A percentile compares a stretch with the other conserved stretches of the same genome.
Evolutionary conservation across 2,113 vertebrate species (phyloP).

Genomic region (Cathartes aura): DNA sequence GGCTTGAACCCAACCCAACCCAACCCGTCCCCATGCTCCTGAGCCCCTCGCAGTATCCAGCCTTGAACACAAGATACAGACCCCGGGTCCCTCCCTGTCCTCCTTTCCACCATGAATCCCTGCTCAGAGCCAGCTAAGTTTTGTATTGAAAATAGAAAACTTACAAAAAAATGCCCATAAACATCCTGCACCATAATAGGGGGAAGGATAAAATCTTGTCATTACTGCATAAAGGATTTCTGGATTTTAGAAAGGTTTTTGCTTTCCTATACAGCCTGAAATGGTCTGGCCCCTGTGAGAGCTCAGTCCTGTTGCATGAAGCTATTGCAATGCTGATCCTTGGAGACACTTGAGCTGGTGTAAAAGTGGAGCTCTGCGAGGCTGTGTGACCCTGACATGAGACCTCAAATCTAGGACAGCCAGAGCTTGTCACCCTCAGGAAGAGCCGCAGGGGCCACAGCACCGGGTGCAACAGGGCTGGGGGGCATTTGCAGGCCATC

Average conservation of each 20-base stretch:
- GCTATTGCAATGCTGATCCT: neutral
- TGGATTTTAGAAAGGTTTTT: neutral
- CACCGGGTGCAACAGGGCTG: neutral
- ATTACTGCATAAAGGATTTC: neutral
- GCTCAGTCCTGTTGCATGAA: neutral
- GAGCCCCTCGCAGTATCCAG: neutral
- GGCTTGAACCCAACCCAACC: neutral
- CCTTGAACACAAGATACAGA: neutral
- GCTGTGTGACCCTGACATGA: neutral
- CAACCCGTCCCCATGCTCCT: fast-evolving
- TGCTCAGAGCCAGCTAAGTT: neutral
- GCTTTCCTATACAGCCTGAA: neutral
- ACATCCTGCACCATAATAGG: neutral
- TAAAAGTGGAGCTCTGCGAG: neutral
- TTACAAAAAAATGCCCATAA: neutral
- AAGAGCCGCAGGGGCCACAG: neutral
- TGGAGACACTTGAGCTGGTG: neutral
- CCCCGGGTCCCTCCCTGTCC: neutral
- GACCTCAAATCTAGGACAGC: neutral
- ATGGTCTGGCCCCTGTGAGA: neutral
- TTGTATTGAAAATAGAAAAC: neutral
- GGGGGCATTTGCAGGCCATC: neutral
- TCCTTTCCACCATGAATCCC: neutral
- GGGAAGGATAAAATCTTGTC: neutral
- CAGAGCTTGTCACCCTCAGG: neutral